Evolutionary conservation across 2,888 invertebrate species (phyloP).

Genomic region (Marasmarcha lunaedactyla): DNA sequence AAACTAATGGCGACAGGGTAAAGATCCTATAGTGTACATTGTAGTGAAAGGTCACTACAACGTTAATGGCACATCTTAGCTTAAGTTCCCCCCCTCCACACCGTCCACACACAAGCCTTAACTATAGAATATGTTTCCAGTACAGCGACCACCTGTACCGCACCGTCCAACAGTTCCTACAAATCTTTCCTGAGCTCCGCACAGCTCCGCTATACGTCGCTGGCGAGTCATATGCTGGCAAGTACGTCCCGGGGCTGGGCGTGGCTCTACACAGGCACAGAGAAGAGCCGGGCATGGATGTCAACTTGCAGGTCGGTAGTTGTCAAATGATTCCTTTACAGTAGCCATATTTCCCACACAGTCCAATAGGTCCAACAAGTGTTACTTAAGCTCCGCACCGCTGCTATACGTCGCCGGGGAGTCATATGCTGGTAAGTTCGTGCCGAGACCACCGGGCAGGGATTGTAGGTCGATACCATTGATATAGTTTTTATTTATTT

Average conservation of each 20-base stretch:
- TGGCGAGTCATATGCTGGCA: constrained; percentile 76
- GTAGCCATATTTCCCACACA: constrained; percentile 66
- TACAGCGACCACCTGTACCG: constrained; percentile 68
- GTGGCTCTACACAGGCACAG: constrained; percentile 60
- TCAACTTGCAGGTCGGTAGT: constrained; percentile 57
- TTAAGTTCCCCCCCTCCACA: background rate
- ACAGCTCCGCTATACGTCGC: constrained; percentile 71
- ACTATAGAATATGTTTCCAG: constrained; percentile 32
- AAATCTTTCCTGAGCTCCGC: constrained; percentile 70
- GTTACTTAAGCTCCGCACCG: constrained; percentile 68
- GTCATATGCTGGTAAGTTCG: constrained; percentile 73
- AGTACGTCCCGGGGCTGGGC: constrained; percentile 69
- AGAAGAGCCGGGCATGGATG: constrained; percentile 24
- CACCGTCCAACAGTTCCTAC: constrained; percentile 70
- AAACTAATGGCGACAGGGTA: no score
- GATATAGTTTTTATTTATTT: no score
- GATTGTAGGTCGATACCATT: constrained; percentile 65
- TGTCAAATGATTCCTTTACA: constrained; percentile 44
- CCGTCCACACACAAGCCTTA: background rate
- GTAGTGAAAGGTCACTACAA: no score
- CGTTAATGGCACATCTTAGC: no score
- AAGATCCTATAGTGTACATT: no score
- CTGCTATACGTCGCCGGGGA: constrained; percentile 76
- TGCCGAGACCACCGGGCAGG: constrained; percentile 72
- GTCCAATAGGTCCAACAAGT: constrained; percentile 72